Percentiles rank a stretch among this genome's conserved stretches.
These are phyloP conservation scores for Pristionchus maxplancki DNA, from an alignment of 2,888 invertebrate species.

Conservation along the genomic window DNA sequence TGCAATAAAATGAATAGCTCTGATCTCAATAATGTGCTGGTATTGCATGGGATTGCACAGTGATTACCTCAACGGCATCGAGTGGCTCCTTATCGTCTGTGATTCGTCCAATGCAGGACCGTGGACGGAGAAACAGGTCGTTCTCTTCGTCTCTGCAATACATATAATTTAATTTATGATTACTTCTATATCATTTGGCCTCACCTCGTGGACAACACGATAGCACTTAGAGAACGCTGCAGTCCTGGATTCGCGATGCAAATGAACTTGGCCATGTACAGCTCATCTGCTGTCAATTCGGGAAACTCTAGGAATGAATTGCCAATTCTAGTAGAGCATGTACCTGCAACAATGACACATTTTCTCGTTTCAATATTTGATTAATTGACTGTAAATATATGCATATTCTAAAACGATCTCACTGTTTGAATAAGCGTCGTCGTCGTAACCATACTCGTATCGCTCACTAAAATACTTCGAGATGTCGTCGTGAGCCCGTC, in stretches of 20 bases:
- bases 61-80: background rate
- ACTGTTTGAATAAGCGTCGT: background rate
- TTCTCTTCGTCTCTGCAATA: background rate
- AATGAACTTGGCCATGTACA: slow-evolving; percentile 11
- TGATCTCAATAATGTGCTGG: background rate
- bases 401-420: background rate
- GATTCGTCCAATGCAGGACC: background rate
- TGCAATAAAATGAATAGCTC: background rate
- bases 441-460: background rate
- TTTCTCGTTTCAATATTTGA: background rate
- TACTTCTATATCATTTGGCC: background rate
- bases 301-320: background rate
- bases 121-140: background rate
- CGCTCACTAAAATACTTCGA: background rate
- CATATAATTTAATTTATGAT: background rate
- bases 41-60: background rate
- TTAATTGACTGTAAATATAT: background rate
- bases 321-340: background rate
- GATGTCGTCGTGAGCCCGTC: background rate
- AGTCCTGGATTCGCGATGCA: background rate
- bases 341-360: background rate
- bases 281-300: background rate
- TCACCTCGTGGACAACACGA: background rate
- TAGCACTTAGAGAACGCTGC: background rate
- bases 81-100: slow-evolving; percentile 16